Evolutionary conservation across 2,888 invertebrate species (phyloP).

Genomic region (Lasioglossum oenotherae): DNA sequence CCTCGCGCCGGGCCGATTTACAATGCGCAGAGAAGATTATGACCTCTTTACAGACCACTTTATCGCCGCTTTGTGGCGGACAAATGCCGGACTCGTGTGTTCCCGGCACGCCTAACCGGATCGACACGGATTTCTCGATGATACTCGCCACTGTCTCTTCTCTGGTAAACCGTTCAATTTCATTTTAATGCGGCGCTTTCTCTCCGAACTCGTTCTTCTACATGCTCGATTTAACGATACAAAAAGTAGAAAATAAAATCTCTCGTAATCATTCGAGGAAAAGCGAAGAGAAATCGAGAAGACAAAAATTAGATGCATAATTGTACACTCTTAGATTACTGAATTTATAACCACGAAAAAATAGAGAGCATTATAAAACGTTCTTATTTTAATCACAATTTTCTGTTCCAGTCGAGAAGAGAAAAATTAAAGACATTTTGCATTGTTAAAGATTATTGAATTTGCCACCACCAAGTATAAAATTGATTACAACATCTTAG

Average conservation of each 20-base stretch:
- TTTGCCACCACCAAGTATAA: too few relatives aligned
- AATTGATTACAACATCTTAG: too few relatives aligned
- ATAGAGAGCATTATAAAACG: too few relatives aligned
- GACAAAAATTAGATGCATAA: too few relatives aligned
- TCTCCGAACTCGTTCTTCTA: not conserved
- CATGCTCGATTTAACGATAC: not conserved
- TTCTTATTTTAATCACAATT: too few relatives aligned
- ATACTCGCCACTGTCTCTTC: not conserved
- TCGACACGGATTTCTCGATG: slow-evolving; percentile 1
- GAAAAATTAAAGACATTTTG: too few relatives aligned
- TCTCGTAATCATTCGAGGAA: not conserved
- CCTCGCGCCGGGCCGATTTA: slow-evolving; percentile 17
- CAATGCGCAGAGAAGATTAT: slow-evolving; percentile 5
- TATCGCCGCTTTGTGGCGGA: not conserved
- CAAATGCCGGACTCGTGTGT: not conserved
- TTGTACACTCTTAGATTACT: too few relatives aligned
- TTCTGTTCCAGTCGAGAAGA: too few relatives aligned
- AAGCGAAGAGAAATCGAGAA: not conserved
- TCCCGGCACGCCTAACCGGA: not conserved
- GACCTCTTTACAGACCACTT: slow-evolving; percentile 3
- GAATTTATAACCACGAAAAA: too few relatives aligned
- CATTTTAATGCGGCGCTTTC: not conserved
- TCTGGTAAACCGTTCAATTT: not conserved
- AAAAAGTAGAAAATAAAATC: not conserved
- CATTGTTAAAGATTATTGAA: too few relatives aligned